phyloP scores from a whole-genome alignment of 2,113 vertebrate genomes.

The Corythoichthys intestinalis region DNA sequence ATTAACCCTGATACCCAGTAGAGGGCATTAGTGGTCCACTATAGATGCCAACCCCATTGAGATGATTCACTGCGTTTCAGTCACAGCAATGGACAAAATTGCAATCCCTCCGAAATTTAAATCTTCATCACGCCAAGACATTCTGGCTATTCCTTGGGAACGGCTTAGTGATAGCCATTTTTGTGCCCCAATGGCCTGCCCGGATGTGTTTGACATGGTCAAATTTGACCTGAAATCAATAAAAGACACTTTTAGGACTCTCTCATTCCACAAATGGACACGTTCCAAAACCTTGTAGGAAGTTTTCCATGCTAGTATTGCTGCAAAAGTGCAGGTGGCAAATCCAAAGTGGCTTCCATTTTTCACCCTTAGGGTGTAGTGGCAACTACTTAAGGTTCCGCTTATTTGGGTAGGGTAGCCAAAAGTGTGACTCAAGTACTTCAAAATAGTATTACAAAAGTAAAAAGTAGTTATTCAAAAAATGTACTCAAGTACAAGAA shows the following conservation, averaged over 20 bases:
- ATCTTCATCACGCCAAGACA: neutral
- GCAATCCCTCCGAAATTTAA: neutral
- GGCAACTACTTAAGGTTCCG: too few species aligned
- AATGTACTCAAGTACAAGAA: too few species aligned
- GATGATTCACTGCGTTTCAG: conserved; percentile 20
- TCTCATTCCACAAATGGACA: neutral
- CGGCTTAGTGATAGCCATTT: neutral
- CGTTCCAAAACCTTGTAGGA: neutral
- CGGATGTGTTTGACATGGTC: neutral
- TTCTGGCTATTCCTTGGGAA: neutral
- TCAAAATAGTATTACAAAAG: too few species aligned
- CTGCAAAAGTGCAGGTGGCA: too few species aligned
- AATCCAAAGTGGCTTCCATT: too few species aligned
- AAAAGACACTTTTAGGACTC: neutral
- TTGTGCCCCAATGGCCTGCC: neutral
- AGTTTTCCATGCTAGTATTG: neutral
- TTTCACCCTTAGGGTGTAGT: too few species aligned
- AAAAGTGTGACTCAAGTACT: too few species aligned
- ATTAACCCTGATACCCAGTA: conserved; percentile 43
- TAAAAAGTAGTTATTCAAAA: too few species aligned
- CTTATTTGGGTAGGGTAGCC: too few species aligned
- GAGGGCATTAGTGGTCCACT: conserved; percentile 72
- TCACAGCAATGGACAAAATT: neutral
- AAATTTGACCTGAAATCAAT: neutral
- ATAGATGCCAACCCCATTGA: neutral